Conservation (phyloP, 64 coral and sea anemone genomes). For the Dendrophyllia cribrosa region DNA sequence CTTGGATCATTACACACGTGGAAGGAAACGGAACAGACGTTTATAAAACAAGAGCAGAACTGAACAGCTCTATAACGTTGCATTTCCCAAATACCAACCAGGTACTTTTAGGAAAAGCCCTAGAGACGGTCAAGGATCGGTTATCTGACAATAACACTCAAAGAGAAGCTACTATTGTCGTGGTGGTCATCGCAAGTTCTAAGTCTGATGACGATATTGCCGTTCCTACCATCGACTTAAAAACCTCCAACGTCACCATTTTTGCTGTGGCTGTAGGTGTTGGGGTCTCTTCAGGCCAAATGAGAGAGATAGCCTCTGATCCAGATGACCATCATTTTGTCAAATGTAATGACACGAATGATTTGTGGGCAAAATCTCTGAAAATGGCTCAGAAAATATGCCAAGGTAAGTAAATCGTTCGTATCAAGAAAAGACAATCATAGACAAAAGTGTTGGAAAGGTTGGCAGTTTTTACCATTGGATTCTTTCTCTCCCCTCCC, state of each 20-base stretch:
- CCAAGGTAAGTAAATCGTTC: neutral
- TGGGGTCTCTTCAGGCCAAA: neutral
- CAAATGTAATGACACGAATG: neutral
- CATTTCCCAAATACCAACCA: neutral
- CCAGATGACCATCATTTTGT: neutral
- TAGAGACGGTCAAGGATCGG: neutral
- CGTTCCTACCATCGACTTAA: neutral
- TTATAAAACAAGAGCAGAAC: slow-evolving; percentile 3
- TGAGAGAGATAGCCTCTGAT: slow-evolving; percentile 27
- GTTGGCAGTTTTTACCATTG: no score
- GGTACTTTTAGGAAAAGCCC: neutral
- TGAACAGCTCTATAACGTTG: neutral
- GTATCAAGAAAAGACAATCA: no score
- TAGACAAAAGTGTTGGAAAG: no score
- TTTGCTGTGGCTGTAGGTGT: neutral
- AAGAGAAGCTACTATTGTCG: neutral
- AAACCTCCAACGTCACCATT: neutral
- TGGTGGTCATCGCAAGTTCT: neutral
- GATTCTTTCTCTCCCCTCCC: no score
- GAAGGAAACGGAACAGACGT: neutral
- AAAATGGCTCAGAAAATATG: slow-evolving; percentile 2
- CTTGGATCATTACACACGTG: neutral
- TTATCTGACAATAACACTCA: neutral
- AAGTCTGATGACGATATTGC: slow-evolving; percentile 35
- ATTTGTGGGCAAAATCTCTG: neutral